These are phyloP conservation scores for Glaucopsyche alexis DNA, from an alignment of 2,888 invertebrate genomes.

Conservation along the genomic window DNA sequence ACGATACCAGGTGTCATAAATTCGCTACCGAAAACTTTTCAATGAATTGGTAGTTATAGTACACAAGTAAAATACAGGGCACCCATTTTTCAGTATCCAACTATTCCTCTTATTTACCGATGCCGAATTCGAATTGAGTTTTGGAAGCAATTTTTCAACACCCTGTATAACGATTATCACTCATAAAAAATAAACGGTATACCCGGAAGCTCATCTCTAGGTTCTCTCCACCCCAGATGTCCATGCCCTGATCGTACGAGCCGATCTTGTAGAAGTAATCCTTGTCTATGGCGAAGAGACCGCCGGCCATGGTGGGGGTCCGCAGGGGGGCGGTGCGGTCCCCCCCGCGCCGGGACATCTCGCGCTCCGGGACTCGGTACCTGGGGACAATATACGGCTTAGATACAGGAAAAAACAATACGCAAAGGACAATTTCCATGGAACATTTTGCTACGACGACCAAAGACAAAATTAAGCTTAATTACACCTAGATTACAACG, in stretches of 20 bases:
- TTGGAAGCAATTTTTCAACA: neutral
- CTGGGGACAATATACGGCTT: slow-evolving; percentile 60
- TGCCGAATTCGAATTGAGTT: no score
- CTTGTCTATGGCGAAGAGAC: slow-evolving; percentile 95
- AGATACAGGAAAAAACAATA: neutral
- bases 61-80: no score
- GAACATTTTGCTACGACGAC: no score
- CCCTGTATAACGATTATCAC: neutral
- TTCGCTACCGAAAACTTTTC: neutral
- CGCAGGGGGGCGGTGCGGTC: slow-evolving; percentile 95
- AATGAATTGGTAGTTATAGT: neutral
- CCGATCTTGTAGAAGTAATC: slow-evolving; percentile 99
- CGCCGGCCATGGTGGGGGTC: slow-evolving; percentile 99
- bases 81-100: no score
- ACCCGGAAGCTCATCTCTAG: slow-evolving; percentile 97
- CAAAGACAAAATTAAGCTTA: no score
- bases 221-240: slow-evolving; percentile 99
- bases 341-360: slow-evolving; percentile 95
- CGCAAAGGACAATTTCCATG: no score
- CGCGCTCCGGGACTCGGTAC: slow-evolving; percentile 98
- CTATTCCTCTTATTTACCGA: no score
- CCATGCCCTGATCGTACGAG: slow-evolving; percentile 99
- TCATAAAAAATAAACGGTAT: slow-evolving; percentile 43
- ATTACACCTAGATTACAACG: no score
- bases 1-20: neutral